A percentile compares a stretch with the other conserved stretches of the same genome.
Conservation (phyloP, 64 coral and sea anemone genomes). For the Stichodactyla mertensii region DNA sequence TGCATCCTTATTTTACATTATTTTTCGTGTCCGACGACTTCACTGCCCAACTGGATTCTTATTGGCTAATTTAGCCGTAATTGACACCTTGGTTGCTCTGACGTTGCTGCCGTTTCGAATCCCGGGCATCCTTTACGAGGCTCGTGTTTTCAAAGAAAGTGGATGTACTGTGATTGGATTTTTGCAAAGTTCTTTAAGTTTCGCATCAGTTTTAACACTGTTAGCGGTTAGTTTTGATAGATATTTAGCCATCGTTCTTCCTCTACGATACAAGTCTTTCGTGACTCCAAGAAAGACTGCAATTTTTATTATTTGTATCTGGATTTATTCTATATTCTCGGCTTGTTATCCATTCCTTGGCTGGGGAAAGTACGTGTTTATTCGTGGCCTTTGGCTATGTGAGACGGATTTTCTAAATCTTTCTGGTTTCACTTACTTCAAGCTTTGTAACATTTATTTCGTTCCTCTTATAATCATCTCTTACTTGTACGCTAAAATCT, state of each 20-base stretch:
- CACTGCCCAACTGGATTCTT: constrained; percentile 62
- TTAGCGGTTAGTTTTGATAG: constrained; percentile 75
- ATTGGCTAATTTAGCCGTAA: constrained; percentile 74
- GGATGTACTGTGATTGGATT: constrained; percentile 69
- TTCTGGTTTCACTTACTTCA: constrained; percentile 71
- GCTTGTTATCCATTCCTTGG: constrained; percentile 66
- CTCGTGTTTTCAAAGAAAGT: constrained; percentile 1
- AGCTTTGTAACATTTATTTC: constrained; percentile 53
- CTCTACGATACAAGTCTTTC: constrained; percentile 72
- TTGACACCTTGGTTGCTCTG: constrained; percentile 63
- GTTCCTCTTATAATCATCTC: constrained; percentile 57
- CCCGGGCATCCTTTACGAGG: constrained; percentile 26
- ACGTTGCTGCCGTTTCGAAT: constrained; percentile 71
- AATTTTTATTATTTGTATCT: constrained; percentile 40
- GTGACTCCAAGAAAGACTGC: constrained; percentile 54
- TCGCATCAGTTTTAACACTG: constrained; percentile 74
- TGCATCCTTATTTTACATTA: constrained; percentile 49
- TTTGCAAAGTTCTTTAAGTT: constrained; percentile 58
- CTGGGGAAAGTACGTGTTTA: constrained; percentile 49
- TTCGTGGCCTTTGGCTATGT: constrained; percentile 69
- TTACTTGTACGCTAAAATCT: constrained; percentile 68
- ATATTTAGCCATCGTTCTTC: constrained; percentile 74
- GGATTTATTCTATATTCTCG: constrained; percentile 57
- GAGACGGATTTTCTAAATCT: constrained; percentile 51
- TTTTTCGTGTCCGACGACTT: constrained; percentile 57